These are phyloP conservation scores for Heliconius nattereri DNA, from an alignment of 1,140 invertebrate species.

Conservation along the genomic window DNA sequence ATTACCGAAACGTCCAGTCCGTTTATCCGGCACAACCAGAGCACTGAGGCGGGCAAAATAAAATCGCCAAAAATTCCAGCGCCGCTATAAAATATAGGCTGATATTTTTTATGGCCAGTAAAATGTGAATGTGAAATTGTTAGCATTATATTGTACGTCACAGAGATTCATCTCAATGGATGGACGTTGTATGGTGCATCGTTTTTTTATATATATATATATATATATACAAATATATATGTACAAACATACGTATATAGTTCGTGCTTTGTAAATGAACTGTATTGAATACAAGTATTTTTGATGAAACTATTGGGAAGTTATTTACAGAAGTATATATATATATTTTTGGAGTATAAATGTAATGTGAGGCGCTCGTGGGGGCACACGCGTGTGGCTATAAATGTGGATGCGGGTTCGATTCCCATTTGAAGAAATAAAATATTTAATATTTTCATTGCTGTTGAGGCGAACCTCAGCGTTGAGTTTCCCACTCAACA, in stretches of 20 bases:
- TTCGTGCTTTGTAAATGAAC: not conserved
- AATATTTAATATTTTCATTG: too few species aligned
- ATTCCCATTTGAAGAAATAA: too few species aligned
- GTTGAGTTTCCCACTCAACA: too few species aligned
- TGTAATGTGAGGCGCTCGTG: too few species aligned
- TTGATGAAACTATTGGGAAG: not conserved
- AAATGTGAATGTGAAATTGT: conserved; percentile 59
- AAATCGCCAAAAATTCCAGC: conserved; percentile 48
- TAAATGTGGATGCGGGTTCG: too few species aligned
- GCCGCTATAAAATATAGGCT: conserved; percentile 55
- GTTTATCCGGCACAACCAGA: conserved; percentile 40
- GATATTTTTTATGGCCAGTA: conserved; percentile 64
- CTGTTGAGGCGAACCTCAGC: too few species aligned
- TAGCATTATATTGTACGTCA: conserved; percentile 46
- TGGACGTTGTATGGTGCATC: conserved; percentile 14
- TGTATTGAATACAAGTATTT: not conserved
- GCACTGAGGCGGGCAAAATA: conserved; percentile 48
- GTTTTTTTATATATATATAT: not conserved
- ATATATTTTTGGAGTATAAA: too few species aligned
- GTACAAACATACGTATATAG: not conserved
- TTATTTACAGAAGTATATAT: not conserved
- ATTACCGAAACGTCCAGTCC: conserved; percentile 39
- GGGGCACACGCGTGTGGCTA: too few species aligned
- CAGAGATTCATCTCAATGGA: conserved; percentile 45
- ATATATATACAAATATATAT: not conserved